Percentiles rank a stretch among this genome's conserved stretches.
Conservation (phyloP, 2,888 invertebrate species). For the Plebejus anna region DNA sequence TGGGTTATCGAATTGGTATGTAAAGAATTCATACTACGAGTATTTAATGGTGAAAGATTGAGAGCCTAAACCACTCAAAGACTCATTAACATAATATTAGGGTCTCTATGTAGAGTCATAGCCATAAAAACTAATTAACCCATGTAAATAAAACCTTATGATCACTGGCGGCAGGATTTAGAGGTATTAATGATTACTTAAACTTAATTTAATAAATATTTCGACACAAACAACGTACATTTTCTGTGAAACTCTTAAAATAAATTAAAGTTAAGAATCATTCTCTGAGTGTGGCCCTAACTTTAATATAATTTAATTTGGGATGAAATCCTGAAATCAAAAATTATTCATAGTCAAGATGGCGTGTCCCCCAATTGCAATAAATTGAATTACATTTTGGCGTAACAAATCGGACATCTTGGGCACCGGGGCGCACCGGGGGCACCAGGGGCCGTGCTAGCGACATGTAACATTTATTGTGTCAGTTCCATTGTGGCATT, state of each 20-base stretch:
- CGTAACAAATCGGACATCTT: conserved; percentile 37
- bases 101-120: no score
- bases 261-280: no score
- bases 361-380: neutral
- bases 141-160: no score
- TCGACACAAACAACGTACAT: no score
- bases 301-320: neutral
- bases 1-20: neutral
- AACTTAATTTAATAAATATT: no score
- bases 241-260: no score
- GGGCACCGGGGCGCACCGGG: neutral
- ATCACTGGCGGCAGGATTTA: no score
- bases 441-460: conserved; percentile 31
- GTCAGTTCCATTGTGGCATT: conserved; percentile 39
- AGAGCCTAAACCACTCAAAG: no score
- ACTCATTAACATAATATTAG: no score
- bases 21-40: neutral
- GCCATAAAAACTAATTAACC: no score
- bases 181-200: no score
- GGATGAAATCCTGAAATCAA: neutral
- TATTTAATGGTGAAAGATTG: no score
- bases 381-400: conserved; percentile 30
- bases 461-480: conserved; percentile 38
- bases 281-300: neutral
- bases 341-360: neutral